Percentiles rank a stretch among this genome's conserved stretches.
Evolutionary conservation across 2,113 vertebrate species (phyloP).

Genomic region (Casuarius casuarius): DNA sequence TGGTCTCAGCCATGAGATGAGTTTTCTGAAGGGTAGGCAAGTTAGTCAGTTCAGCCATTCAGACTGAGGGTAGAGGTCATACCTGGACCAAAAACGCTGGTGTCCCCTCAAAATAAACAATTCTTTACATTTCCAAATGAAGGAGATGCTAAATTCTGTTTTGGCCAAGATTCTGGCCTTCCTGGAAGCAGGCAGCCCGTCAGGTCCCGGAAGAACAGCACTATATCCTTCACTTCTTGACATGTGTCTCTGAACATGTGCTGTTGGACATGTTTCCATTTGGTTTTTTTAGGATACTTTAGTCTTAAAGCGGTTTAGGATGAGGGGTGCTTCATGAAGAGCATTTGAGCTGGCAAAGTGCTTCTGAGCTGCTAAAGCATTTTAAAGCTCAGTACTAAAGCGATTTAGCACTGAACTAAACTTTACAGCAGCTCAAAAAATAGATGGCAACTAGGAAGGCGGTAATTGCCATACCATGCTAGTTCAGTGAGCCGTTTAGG

Average conservation of each 20-base stretch:
- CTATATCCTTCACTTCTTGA: not conserved
- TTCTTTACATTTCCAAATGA: not conserved
- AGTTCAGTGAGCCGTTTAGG: not conserved
- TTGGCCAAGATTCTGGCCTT: not conserved
- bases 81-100: not conserved
- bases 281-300: slow-evolving; percentile 30
- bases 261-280: not conserved
- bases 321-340: slow-evolving; percentile 53
- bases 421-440: slow-evolving; percentile 60
- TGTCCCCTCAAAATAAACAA: not conserved
- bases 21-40: not conserved
- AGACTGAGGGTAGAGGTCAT: not conserved
- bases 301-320: slow-evolving; percentile 63
- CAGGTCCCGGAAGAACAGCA: not conserved
- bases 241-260: not conserved
- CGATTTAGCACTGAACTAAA: slow-evolving; percentile 62
- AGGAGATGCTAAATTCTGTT: not conserved
- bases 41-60: not conserved
- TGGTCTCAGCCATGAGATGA: not conserved
- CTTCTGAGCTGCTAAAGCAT: slow-evolving; percentile 72
- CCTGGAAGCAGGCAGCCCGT: not conserved
- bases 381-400: slow-evolving; percentile 70
- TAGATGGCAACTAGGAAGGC: slow-evolving; percentile 2
- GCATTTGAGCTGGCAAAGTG: slow-evolving; percentile 70
- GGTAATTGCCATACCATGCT: not conserved